phyloP scores from a whole-genome alignment of 2,888 invertebrate species.

The Lucinisca nassula region DNA sequence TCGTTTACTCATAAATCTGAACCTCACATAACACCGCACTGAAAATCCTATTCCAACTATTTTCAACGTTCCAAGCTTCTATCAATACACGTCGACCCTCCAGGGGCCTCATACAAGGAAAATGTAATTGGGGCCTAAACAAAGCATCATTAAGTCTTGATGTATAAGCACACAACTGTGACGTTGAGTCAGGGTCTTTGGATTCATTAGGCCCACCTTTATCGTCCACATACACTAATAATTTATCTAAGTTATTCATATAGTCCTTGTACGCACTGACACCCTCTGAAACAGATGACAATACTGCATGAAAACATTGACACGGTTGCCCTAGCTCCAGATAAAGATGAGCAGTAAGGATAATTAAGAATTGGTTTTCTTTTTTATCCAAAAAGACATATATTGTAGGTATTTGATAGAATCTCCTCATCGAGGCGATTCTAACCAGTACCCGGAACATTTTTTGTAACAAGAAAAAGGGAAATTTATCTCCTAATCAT shows the following conservation, averaged over 20 bases:
- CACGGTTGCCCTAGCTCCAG: too few relatives aligned
- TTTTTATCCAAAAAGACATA: too few relatives aligned
- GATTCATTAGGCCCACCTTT: constrained; percentile 82
- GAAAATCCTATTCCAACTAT: constrained; percentile 89
- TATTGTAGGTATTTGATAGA: too few relatives aligned
- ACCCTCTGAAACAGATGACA: constrained; percentile 73
- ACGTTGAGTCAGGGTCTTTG: constrained; percentile 81
- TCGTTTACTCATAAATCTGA: constrained; percentile 87
- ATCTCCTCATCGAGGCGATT: too few relatives aligned
- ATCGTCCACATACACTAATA: constrained; percentile 89
- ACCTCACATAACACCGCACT: constrained; percentile 89
- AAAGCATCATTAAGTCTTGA: constrained; percentile 89
- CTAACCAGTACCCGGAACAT: too few relatives aligned
- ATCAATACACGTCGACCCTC: constrained; percentile 89
- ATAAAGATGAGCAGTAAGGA: too few relatives aligned
- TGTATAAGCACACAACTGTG: constrained; percentile 88
- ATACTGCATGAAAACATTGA: not conserved
- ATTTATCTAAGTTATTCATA: constrained; percentile 89
- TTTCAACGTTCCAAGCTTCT: constrained; percentile 89
- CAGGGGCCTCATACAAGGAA: constrained; percentile 88
- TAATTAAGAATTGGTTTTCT: too few relatives aligned
- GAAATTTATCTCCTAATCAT: too few relatives aligned
- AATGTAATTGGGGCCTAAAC: constrained; percentile 88
- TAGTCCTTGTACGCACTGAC: constrained; percentile 86
- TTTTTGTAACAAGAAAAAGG: too few relatives aligned